Percentiles rank a stretch among this genome's conserved stretches.
These are phyloP conservation scores for Sesamia nonagrioides DNA, from an alignment of 1,140 invertebrate genomes.

Conservation along the genomic window DNA sequence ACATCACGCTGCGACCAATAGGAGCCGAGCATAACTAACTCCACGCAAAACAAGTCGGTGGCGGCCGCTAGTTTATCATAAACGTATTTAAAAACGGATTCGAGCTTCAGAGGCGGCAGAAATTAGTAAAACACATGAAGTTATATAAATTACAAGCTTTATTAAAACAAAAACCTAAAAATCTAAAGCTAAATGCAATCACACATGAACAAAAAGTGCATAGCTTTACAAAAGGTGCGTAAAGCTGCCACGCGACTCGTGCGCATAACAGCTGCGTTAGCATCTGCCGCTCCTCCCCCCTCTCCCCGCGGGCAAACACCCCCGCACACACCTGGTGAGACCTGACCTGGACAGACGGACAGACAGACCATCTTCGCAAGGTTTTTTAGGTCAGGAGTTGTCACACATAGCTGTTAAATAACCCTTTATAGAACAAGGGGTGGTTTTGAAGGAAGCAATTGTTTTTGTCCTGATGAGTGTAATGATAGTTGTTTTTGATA, in stretches of 20 bases:
- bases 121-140: neutral
- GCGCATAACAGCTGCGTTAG: constrained; percentile 49
- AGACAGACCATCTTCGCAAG: constrained; percentile 4
- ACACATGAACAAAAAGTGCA: constrained; percentile 46
- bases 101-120: no score
- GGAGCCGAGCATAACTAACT: no score
- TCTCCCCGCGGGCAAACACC: neutral
- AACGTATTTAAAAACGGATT: no score
- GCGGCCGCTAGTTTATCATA: no score
- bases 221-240: constrained; percentile 53
- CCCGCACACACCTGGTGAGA: constrained; percentile 33
- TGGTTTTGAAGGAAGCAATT: neutral
- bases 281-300: constrained; percentile 50
- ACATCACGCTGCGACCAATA: no score
- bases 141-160: neutral
- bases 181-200: constrained; percentile 39
- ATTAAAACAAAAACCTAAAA: constrained; percentile 31
- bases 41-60: no score
- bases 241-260: constrained; percentile 36
- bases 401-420: neutral
- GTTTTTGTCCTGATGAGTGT: neutral
- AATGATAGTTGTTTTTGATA: neutral
- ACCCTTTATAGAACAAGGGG: neutral
- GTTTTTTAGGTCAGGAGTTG: constrained; percentile 24
- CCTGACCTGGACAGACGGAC: constrained; percentile 3